Base-by-base conservation (phyloP, 2,888 invertebrate genomes). In the Drosophila merina region DNA sequence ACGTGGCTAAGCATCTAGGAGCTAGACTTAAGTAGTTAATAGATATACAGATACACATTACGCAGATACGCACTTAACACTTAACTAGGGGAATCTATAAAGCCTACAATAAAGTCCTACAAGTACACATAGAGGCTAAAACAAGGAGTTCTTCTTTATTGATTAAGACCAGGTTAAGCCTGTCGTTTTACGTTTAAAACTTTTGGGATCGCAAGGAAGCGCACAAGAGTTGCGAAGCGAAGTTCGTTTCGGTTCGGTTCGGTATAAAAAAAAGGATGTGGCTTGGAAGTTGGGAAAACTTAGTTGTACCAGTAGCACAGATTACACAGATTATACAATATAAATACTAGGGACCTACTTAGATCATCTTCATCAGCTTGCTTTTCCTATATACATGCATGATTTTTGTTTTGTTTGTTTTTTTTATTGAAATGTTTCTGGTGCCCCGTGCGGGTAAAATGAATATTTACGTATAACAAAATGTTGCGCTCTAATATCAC, bases 401-500 rank as follows among this genome's bases (percentile, higher is more conserved):
- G 51, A 31, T 56, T 26, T 56, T 14, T 55, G 25, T 54, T 36
- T 36, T 28, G 48, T 49, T 33, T n/a, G n/a, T 12, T 56, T 12
- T 55, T 4, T 28, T 60, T 49, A 26, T 51, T 66, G 57, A 66
- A 67, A 71, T 57, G 52, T 51, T 55, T 62, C n/a, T 62, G 49
- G 45, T 56, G 62, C 77, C 76, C 79, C 77, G 58, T 85, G 82
- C 62, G 68, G 58, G 73, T 79, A 82, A 81, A 76, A 79, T 79
- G 72, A 77, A 72, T 63, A 72, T 74, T 48, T 54, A 57, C 58
- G 66, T 51, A 58, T 64, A 59, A 57, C 73, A 78, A 81, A 73
- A 77, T 85, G 76, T 82, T 79, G 79, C 85, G 82, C 74, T 79
- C 63, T 82, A 86, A 82, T 82, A 82, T 82, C 82, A 82, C 82